Conservation (phyloP, 2,888 invertebrate genomes). For the Apamea anceps region DNA sequence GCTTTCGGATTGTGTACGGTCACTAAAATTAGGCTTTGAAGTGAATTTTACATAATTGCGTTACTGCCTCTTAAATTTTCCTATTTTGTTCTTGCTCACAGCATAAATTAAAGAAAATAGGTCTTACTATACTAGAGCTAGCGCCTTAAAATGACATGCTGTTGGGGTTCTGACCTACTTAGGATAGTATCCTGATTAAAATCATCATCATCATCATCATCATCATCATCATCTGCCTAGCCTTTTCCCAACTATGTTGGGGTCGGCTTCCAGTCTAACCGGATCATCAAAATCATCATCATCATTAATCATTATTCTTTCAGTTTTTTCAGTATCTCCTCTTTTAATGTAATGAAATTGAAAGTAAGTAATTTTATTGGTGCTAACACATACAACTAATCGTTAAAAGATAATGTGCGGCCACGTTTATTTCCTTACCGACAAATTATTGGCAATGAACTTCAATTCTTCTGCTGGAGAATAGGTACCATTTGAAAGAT, state of each 20-base stretch:
- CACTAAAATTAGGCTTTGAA: background rate
- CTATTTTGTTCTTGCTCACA: background rate
- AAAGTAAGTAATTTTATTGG: background rate
- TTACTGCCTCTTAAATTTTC: background rate
- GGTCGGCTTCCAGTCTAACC: too few relatives aligned
- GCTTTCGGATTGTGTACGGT: background rate
- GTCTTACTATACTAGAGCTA: background rate
- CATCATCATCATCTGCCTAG: background rate
- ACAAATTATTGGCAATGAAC: background rate
- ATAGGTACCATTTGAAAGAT: background rate
- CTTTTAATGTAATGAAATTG: conserved; percentile 18
- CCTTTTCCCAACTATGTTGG: too few relatives aligned
- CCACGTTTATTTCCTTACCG: background rate
- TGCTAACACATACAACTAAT: background rate
- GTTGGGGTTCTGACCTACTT: background rate
- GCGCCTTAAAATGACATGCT: background rate
- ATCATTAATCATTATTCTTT: conserved; percentile 2
- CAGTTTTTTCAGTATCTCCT: background rate
- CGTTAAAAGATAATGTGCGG: background rate
- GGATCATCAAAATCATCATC: background rate
- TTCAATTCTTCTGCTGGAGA: background rate
- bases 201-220: background rate
- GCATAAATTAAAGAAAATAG: background rate
- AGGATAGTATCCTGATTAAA: background rate
- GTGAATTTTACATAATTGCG: background rate